A percentile compares a stretch with the other conserved stretches of the same genome.
Evolutionary conservation across 2,113 vertebrate species (phyloP).

Genomic region (Dasyornis broadbenti): DNA sequence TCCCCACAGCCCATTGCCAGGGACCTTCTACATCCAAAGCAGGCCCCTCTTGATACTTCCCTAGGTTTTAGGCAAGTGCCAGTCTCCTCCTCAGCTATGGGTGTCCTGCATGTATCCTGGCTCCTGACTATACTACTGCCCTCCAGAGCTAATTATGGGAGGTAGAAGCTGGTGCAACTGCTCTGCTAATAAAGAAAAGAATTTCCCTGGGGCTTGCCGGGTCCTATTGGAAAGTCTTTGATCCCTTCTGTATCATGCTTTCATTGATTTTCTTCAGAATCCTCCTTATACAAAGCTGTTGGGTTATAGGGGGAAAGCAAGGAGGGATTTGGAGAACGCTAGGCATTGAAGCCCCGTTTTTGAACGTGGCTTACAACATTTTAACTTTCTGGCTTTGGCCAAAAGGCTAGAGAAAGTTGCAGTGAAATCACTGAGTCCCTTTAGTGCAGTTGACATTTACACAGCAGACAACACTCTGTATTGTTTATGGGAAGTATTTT

Average conservation of each 20-base stretch:
- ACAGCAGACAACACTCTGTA: rapidly evolving
- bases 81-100: not conserved
- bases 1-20: not conserved
- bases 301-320: rapidly evolving
- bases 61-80: not conserved
- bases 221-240: not conserved
- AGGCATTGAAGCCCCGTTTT: not conserved
- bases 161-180: not conserved
- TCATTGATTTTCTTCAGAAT: not conserved
- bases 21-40: not conserved
- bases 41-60: not conserved
- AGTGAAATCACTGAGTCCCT: not conserved
- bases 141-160: not conserved
- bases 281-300: not conserved
- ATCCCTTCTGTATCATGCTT: not conserved
- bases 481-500: not conserved
- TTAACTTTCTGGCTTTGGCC: not conserved
- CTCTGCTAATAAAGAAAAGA: not conserved
- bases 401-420: not conserved
- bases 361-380: not conserved
- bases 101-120: not conserved
- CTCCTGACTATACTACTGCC: not conserved
- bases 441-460: not conserved
- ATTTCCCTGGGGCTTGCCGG: not conserved
- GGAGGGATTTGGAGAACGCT: not conserved